Evolutionary conservation across 2,888 invertebrate genomes (phyloP), one percentile per base, ranked within the genome.

Genomic region (Hyposoter didymator): DNA sequence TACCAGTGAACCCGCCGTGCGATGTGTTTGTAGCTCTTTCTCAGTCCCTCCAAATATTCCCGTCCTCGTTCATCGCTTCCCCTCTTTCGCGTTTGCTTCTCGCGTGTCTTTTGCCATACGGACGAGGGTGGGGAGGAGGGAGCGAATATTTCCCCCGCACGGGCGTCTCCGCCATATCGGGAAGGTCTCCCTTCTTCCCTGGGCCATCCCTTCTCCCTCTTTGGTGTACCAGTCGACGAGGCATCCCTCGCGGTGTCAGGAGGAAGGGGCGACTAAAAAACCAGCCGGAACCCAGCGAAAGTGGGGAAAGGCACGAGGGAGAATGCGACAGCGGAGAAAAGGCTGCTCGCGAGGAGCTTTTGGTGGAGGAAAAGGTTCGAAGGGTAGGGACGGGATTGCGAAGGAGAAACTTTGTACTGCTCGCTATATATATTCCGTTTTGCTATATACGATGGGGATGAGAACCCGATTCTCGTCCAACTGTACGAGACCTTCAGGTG

Each of bases 1-100:
- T 93, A 92, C 93, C 91, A 93, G 93, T 93, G 92, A 93, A 93
- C 93, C 91, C 92, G 90, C 88, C 87, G 88, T 87, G 88, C 87
- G 89, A 81, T 83, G 89, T 82, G 88, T 88, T 79, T 85, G 83
- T 83, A 85, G 79, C 78, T 78, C 75, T 76, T 49, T 74, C 87
- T 82, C 85, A 28, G 78, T 83, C 22, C 47, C 87, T 75, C 55
- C 4, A 35, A 55, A 35, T 59, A 62, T 84, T 75, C 82, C 86
- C 88, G 85, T 89, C 83, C 84, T 49, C 67, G 75, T 82, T 55
- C 32, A 43, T 49, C 49, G 10, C 19, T 35, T 59, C 62, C 66
- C 75, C 75, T 76, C 70, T 49, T 67, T 45, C 69, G 69, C 78
- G 52, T 43, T 22, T 28, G 45, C 75, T 32, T 79, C 59, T 72